Conservation (phyloP, 1,140 invertebrate genomes). For the Calliphora vicina region DNA sequence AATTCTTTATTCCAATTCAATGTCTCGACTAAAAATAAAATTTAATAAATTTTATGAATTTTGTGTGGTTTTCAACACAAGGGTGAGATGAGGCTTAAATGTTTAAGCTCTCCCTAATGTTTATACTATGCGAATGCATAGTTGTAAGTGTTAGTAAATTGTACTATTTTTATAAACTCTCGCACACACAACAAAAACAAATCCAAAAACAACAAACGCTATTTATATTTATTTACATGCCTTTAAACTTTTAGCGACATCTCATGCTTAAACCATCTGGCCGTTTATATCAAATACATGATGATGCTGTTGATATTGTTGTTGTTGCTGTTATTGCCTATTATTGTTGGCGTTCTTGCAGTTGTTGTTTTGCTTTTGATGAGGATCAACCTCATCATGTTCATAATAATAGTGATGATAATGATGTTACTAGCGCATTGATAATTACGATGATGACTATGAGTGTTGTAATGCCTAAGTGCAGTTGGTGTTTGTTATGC, state of each 20-base stretch:
- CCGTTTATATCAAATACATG: slow-evolving; percentile 7
- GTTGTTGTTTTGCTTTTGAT: background rate
- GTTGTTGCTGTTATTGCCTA: background rate
- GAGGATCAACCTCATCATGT: background rate
- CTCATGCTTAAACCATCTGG: slow-evolving; percentile 32
- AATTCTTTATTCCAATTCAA: no score
- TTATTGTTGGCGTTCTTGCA: background rate
- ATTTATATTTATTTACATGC: background rate
- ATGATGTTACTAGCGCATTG: background rate
- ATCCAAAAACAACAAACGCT: background rate
- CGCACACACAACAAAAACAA: background rate
- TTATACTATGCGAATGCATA: no score
- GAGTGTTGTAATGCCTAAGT: background rate
- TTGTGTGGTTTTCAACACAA: no score
- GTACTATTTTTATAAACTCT: background rate
- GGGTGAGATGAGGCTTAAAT: no score
- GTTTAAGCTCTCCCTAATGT: no score
- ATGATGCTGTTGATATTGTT: background rate
- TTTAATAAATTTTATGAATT: no score
- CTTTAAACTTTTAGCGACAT: slow-evolving; percentile 26
- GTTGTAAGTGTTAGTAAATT: background rate
- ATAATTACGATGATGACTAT: background rate
- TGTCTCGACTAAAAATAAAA: no score
- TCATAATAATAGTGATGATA: no score
- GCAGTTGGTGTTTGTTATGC: background rate